Conservation (phyloP, 1,140 invertebrate species). For the Ceratina japonica region DNA sequence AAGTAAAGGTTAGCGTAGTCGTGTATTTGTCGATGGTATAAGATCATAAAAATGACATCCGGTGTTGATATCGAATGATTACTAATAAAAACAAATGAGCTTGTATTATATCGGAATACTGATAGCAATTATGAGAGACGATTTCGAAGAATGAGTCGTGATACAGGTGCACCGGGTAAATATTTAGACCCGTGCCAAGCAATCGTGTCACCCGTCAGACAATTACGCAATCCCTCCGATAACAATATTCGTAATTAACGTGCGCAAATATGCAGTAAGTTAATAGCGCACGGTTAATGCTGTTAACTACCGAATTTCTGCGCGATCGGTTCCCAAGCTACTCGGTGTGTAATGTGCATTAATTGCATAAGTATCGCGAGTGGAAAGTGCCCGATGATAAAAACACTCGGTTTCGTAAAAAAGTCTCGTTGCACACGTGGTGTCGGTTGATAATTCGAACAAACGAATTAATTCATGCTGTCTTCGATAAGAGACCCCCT, state of each 20-base stretch:
- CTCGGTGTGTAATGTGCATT: no score
- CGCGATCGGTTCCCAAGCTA: background rate
- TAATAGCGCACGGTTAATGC: no score
- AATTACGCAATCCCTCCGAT: conserved; percentile 30
- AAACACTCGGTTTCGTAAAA: background rate
- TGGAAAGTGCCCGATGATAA: conserved; percentile 25
- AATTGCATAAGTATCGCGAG: background rate
- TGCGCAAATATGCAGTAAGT: no score
- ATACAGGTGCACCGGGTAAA: conserved; percentile 38
- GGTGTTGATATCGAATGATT: no score
- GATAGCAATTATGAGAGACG: background rate
- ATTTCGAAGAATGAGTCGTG: conserved; percentile 20
- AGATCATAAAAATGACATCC: no score
- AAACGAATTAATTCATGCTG: no score
- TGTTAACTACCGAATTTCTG: conserved; percentile 7
- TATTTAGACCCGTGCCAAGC: conserved; percentile 42
- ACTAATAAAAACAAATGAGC: no score
- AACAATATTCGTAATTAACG: background rate
- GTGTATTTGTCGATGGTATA: background rate
- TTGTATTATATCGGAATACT: background rate
- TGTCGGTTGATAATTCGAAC: no score
- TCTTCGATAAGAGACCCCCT: no score
- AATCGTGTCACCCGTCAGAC: conserved; percentile 38
- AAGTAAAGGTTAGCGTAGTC: background rate
- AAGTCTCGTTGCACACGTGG: no score